Conservation (phyloP, 2,113 vertebrate species). For the Syrmaticus mikado region DNA sequence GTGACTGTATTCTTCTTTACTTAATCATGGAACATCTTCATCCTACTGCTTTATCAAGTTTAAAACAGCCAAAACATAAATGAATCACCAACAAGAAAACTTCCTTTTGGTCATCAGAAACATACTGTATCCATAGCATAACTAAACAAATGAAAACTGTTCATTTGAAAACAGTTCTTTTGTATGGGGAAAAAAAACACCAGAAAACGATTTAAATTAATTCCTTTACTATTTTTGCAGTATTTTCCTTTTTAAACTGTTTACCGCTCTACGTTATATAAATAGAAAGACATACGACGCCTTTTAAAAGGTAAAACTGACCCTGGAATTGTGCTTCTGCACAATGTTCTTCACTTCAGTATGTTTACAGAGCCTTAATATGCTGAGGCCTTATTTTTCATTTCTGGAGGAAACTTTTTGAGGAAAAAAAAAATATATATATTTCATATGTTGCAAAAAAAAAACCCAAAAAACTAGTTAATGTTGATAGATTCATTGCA, state of each 20-base stretch:
- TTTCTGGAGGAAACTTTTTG: not conserved
- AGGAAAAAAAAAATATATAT: not conserved
- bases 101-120: conserved; percentile 14
- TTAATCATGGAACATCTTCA: not conserved
- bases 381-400: not conserved
- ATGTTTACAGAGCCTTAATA: not conserved
- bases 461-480: no score
- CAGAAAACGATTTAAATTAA: fast-evolving
- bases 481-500: not conserved
- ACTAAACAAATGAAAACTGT: not conserved
- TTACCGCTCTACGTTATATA: not conserved
- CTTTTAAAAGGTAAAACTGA: not conserved
- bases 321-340: not conserved
- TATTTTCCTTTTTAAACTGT: not conserved
- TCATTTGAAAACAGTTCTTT: not conserved
- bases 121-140: conserved; percentile 25
- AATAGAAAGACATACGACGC: not conserved
- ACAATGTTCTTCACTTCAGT: not conserved
- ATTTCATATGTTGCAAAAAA: not conserved
- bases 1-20: not conserved
- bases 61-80: not conserved
- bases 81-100: not conserved
- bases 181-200: not conserved
- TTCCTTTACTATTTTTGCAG: not conserved
- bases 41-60: not conserved